Conservation (phyloP, 2,888 invertebrate species). For the Charanyca ferruginea region DNA sequence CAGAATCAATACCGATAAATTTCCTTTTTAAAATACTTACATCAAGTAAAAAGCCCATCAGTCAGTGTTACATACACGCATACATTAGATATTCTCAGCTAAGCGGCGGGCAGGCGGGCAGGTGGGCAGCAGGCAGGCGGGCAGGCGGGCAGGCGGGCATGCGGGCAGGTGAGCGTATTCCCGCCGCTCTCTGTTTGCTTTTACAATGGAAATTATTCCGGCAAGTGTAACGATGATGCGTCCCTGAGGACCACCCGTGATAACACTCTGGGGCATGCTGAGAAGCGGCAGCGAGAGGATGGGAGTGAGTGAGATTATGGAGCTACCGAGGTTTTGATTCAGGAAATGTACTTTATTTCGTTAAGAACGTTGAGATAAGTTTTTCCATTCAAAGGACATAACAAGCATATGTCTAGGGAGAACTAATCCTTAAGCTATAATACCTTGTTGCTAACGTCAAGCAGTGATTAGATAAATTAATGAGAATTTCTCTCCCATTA, state of each 20-base stretch:
- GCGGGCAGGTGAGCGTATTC: constrained; percentile 45
- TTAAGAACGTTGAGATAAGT: background rate
- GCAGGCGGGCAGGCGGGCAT: background rate
- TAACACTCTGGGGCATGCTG: constrained; percentile 1
- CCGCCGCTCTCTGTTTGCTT: constrained; percentile 65
- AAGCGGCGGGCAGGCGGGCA: constrained; percentile 13
- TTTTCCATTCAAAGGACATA: background rate
- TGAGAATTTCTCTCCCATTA: too few relatives aligned
- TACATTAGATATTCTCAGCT: constrained; percentile 39
- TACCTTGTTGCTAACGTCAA: background rate
- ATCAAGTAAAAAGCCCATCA: constrained; percentile 32
- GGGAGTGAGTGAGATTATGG: background rate
- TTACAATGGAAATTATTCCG: constrained; percentile 76
- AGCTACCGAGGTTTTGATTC: background rate
- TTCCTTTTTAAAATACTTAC: background rate
- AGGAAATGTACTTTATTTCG: background rate
- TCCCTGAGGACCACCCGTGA: constrained; percentile 65
- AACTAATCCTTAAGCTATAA: background rate
- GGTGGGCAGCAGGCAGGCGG: background rate
- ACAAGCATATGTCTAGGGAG: background rate
- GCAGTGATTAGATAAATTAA: too few relatives aligned
- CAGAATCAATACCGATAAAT: background rate
- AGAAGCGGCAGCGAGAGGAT: constrained; percentile 19
- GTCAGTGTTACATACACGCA: constrained; percentile 31
- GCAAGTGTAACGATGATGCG: constrained; percentile 74